Evolutionary conservation across 2,888 invertebrate genomes (phyloP), one percentile per base, ranked within the genome.

Genomic region (Branchellion lobata): DNA sequence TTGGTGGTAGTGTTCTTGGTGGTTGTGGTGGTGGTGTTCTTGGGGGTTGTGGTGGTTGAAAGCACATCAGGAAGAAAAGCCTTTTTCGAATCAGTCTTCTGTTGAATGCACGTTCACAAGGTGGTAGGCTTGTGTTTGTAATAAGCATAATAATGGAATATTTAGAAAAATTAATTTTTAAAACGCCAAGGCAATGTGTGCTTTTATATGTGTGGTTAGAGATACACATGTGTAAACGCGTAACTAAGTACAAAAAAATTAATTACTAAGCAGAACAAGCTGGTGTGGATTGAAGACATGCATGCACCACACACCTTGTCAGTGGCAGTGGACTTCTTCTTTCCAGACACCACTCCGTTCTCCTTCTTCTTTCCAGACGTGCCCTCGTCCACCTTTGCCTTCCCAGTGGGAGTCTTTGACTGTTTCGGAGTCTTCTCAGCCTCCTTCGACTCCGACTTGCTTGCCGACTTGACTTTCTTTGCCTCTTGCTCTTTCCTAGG

Each of bases 11-110:
- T n/a, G 24, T n/a, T 65, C 24, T 65, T 65, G 65, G 8, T 65
- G 11, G 65, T 14, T 14, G 65, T 65, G 24, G 24, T 65, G 65
- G 65, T 65, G 18, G 18, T n/a, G 24, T n/a, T 65, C 24, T 65
- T 65, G 65, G 8, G 8, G 11, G 65, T 14, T 29, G 69, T 69
- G 5, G 33, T 69, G 69, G 69, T 27, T 3, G 69, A 29, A 3
- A 77, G 27, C n/a, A 77, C 61, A 33, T 77, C 77, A 27, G 77
- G 77, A 14, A 77, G 65, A 33, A 33, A 77, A 34, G 77, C 36
- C 31, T 33, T 40, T 24, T 77, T 77, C 8, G 47, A 8, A 47
- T 18, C 18, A 47, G 47, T 18, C 47, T 47, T 18, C 8, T 47
- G 8, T n/a, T n/a, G n/a, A n/a, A n/a, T n/a, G n/a, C n/a, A n/a